phyloP scores from a whole-genome alignment of 2,113 vertebrate genomes.

The Rhadina sibilatrix region DNA sequence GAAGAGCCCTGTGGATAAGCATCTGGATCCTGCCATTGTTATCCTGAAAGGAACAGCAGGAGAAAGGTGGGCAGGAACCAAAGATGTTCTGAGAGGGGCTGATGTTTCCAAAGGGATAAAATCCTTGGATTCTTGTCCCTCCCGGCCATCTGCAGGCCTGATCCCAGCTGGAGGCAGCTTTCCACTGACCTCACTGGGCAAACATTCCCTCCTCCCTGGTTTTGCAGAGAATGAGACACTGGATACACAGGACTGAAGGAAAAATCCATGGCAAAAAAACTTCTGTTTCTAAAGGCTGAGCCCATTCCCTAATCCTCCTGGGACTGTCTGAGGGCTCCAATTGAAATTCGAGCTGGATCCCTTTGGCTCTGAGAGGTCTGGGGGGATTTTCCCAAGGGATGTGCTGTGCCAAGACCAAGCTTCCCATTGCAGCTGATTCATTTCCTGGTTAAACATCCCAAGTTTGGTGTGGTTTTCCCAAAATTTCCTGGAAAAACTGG shows the following conservation, averaged over 20 bases:
- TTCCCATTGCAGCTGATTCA: accelerated
- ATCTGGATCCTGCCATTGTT: slow-evolving; percentile 70
- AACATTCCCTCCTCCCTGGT: background rate
- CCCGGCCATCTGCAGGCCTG: background rate
- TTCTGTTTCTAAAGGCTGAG: background rate
- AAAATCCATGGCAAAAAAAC: accelerated
- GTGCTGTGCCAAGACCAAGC: accelerated
- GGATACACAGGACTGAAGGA: background rate
- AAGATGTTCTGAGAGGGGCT: background rate
- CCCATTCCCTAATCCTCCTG: background rate
- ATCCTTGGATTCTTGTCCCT: background rate
- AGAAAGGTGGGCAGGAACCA: background rate
- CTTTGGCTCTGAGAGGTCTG: accelerated
- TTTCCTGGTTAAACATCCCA: background rate
- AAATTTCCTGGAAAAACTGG: background rate
- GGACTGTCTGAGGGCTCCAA: background rate
- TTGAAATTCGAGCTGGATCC: background rate
- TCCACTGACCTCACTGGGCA: slow-evolving; percentile 24
- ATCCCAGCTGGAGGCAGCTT: slow-evolving; percentile 22
- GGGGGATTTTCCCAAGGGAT: background rate
- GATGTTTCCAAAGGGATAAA: background rate
- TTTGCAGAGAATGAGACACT: background rate
- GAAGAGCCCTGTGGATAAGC: slow-evolving; percentile 43
- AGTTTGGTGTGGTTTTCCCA: background rate
- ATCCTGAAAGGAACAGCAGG: background rate